phyloP scores from a whole-genome alignment of 1,140 invertebrate genomes.

The Manduca sexta region DNA sequence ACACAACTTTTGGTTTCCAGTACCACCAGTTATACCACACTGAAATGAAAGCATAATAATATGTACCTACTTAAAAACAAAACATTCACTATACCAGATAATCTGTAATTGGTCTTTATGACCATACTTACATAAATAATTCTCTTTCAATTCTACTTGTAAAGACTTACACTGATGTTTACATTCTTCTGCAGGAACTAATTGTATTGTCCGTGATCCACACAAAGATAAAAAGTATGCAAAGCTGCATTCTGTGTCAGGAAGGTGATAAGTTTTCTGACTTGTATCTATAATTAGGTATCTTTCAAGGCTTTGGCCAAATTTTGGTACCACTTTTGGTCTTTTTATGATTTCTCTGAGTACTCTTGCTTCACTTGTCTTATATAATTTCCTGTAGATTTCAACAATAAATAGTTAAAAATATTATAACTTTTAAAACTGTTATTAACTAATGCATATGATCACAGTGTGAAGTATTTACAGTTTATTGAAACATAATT shows the following conservation, averaged over 20 bases:
- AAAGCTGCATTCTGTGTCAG: constrained; percentile 84
- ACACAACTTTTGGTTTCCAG: constrained; percentile 81
- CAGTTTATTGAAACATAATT: too few species aligned
- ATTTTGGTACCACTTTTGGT: constrained; percentile 75
- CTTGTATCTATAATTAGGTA: constrained; percentile 80
- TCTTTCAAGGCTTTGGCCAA: constrained; percentile 81
- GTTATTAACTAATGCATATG: too few species aligned
- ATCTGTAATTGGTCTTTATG: too few species aligned
- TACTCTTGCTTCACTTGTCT: constrained; percentile 77
- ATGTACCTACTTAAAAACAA: constrained; percentile 2
- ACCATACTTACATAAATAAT: constrained; percentile 79
- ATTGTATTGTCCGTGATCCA: constrained; percentile 77
- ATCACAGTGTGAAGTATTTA: too few species aligned
- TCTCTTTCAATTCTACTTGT: constrained; percentile 77
- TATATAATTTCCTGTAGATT: constrained; percentile 79
- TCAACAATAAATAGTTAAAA: too few species aligned
- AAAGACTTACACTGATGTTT: constrained; percentile 76
- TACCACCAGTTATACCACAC: constrained; percentile 91
- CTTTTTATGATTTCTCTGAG: constrained; percentile 79
- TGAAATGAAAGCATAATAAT: constrained; percentile 67
- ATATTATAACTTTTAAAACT: too few species aligned
- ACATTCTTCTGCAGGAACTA: constrained; percentile 81
- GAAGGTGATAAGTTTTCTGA: constrained; percentile 75
- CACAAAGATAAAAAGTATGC: constrained; percentile 79
- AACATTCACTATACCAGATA: too few species aligned